These are phyloP conservation scores for Pollimyrus isidori DNA, from an alignment of 2,113 vertebrate species.

Conservation along the genomic window DNA sequence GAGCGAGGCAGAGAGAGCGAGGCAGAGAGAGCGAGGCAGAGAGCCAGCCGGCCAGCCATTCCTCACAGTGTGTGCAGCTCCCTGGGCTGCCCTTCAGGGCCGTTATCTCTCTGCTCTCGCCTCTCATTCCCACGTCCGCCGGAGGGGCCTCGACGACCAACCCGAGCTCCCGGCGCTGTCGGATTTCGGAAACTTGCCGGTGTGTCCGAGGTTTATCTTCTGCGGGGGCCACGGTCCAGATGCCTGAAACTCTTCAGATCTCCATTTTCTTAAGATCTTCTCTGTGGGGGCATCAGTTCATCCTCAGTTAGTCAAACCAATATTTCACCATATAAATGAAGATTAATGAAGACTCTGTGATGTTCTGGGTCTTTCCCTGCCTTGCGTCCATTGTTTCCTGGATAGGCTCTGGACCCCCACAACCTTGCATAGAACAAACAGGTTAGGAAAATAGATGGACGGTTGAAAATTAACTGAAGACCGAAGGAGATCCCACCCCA, in stretches of 20 bases:
- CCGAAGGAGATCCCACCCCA: background rate
- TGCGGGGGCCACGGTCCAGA: background rate
- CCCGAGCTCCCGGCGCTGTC: too few species aligned
- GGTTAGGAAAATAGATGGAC: background rate
- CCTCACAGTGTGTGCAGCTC: background rate
- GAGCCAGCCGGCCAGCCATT: background rate
- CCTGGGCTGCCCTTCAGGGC: background rate
- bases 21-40: slow-evolving; percentile 9
- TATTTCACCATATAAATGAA: background rate
- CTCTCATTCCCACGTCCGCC: background rate
- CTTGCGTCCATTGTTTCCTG: background rate
- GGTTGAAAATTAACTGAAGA: background rate
- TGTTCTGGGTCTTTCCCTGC: background rate
- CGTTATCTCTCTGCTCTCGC: background rate
- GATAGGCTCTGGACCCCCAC: background rate
- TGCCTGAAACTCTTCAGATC: background rate
- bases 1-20: slow-evolving; percentile 12
- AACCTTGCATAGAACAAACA: background rate
- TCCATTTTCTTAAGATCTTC: background rate
- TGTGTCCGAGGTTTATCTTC: background rate
- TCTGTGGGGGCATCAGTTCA: background rate
- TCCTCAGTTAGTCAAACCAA: background rate
- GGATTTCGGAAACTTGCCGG: too few species aligned
- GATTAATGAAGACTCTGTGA: background rate
- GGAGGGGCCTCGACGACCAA: background rate